phyloP scores from a whole-genome alignment of 2,888 invertebrate species.

The Andrena haemorrhoa region DNA sequence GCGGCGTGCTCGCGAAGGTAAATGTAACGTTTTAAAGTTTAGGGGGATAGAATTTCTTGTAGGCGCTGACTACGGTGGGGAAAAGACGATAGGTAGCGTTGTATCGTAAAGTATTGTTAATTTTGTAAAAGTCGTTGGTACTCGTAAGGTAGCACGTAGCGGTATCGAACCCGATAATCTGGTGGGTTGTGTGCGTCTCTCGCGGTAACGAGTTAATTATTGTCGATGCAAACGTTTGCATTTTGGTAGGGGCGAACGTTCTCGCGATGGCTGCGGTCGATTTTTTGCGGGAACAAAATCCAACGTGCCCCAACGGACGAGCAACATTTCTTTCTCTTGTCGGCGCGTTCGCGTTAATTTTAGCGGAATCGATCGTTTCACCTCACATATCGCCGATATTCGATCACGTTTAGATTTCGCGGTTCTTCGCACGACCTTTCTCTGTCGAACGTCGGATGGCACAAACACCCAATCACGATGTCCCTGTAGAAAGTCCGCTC shows the following conservation, averaged over 20 bases:
- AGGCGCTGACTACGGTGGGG: constrained; percentile 10
- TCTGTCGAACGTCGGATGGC: constrained; percentile 20
- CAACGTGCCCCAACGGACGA: background rate
- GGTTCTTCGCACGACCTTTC: background rate
- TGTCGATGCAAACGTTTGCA: constrained; percentile 13
- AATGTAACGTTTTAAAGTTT: constrained; percentile 25
- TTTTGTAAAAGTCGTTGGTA: constrained; percentile 30
- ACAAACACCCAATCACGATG: constrained; percentile 36
- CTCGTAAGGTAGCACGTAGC: constrained; percentile 12
- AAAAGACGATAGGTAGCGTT: constrained; percentile 12
- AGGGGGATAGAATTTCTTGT: constrained; percentile 25
- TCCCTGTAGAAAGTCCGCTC: constrained; percentile 15
- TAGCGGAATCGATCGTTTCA: constrained; percentile 24
- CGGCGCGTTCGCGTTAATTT: background rate
- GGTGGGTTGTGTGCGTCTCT: background rate
- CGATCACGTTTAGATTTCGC: constrained; percentile 6
- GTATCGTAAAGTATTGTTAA: constrained; percentile 27
- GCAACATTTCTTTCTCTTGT: background rate
- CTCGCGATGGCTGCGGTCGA: background rate
- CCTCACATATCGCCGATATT: constrained; percentile 46
- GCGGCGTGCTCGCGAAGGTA: background rate
- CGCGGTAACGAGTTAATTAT: constrained; percentile 6
- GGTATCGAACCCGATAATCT: constrained; percentile 18
- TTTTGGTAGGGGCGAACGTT: constrained; percentile 16
- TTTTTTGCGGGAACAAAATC: background rate